Percentiles rank a stretch among this genome's conserved stretches.
Conservation (phyloP, 2,888 invertebrate species). For the Machimus atricapillus region DNA sequence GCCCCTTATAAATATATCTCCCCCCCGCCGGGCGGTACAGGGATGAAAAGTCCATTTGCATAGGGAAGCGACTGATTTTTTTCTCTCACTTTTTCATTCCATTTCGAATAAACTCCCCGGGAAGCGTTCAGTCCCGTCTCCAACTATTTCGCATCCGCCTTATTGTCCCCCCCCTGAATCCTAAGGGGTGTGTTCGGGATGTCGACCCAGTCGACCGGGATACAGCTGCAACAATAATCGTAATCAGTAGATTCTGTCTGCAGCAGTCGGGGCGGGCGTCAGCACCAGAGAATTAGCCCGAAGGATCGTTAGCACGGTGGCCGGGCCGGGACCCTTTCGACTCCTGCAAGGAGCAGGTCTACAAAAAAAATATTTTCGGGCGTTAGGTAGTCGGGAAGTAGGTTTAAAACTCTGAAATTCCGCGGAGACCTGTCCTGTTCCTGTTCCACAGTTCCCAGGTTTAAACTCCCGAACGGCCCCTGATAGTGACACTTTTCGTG, state of each 20-base stretch:
- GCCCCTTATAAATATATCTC: slow-evolving; percentile 39
- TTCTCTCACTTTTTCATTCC: slow-evolving; percentile 1
- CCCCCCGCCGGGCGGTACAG: neutral
- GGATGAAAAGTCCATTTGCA: slow-evolving; percentile 45
- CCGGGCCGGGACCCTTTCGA: neutral
- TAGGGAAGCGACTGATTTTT: slow-evolving; percentile 41
- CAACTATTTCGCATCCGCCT: neutral
- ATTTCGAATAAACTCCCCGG: neutral
- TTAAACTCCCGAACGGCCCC: neutral
- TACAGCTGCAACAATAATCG: slow-evolving; percentile 31
- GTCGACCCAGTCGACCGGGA: neutral
- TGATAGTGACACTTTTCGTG: slow-evolving; percentile 33
- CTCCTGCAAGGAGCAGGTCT: neutral
- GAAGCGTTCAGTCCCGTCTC: slow-evolving; percentile 12
- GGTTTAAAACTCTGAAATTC: neutral
- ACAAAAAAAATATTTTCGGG: neutral
- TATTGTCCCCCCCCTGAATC: neutral
- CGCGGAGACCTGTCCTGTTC: neutral
- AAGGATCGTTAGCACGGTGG: slow-evolving; percentile 17
- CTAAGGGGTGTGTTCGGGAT: neutral
- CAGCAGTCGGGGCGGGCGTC: neutral
- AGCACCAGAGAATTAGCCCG: slow-evolving; percentile 19
- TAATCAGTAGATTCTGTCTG: slow-evolving; percentile 26
- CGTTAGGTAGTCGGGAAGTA: neutral
- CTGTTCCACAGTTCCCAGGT: neutral